Conservation (phyloP, 2,797 vertebrate genomes). For the Manis javanica region DNA sequence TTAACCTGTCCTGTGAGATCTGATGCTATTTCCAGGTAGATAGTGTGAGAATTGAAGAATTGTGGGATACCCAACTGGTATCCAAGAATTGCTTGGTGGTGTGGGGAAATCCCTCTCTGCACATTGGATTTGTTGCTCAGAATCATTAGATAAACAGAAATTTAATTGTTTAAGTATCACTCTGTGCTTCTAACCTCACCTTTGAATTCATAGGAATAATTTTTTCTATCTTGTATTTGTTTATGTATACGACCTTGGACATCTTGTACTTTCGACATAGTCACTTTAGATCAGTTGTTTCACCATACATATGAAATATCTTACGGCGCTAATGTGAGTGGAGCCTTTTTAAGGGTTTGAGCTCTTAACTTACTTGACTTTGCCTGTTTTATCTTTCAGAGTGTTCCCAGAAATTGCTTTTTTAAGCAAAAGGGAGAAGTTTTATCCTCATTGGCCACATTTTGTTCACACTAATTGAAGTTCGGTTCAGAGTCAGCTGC, state of each 20-base stretch:
- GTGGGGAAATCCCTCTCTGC: background rate
- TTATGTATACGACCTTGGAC: background rate
- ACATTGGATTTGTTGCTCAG: background rate
- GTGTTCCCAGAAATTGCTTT: conserved; percentile 43
- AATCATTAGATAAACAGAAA: background rate
- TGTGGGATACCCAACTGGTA: background rate
- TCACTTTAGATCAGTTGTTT: conserved; percentile 41
- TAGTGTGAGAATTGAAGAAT: background rate
- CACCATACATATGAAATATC: background rate
- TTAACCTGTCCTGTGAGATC: background rate
- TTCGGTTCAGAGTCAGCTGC: background rate
- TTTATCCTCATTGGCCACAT: background rate
- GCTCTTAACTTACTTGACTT: background rate
- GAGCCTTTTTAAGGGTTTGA: background rate
- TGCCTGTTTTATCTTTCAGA: conserved; percentile 42
- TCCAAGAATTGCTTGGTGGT: conserved; percentile 16
- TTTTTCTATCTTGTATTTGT: conserved; percentile 8
- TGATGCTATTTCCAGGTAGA: background rate
- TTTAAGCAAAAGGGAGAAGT: background rate
- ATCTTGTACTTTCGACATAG: conserved; percentile 21
- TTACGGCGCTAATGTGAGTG: background rate
- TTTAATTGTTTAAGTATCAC: background rate
- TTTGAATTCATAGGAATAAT: conserved; percentile 14
- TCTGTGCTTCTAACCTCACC: background rate
- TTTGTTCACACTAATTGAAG: conserved; percentile 36